Evolutionary conservation across 2,797 vertebrate species (phyloP), one percentile per base, ranked within the genome.

Genomic region (Lateolabrax maculatus): DNA sequence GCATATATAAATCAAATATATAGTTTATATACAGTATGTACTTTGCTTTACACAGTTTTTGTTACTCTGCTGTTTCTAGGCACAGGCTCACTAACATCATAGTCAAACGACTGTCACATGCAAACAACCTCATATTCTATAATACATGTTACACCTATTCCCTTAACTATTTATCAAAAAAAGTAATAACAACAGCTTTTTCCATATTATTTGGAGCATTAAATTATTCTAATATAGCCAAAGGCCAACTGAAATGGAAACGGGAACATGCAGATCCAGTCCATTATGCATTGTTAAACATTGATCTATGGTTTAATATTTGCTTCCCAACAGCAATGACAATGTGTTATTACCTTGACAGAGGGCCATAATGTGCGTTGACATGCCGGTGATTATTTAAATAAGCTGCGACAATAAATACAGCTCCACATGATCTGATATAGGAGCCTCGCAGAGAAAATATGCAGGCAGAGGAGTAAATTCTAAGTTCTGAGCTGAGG

Each of bases 291-390:
- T 94, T 92, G 92, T 95, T 94, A 94, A 95, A 95, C 86, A 83
- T 90, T 96, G 95, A 95, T 95, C 90, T 93, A 94, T 96, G 93
- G 93, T 94, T 95, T 95, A 94, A 96, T 95, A 95, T 95, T 95
- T 94, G 91, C 93, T 84, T 90, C 90, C 93, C 90, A 93, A 92
- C 87, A 94, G 89, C 89, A 84, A 83, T 89, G 90, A 91, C 90
- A 89, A 91, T 93, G 89, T 92, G 92, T 93, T 94, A 93, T 94
- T 95, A 93, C 91, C 90, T 92, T 94, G 93, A 95, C 87, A 88
- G 91, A 91, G 86, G 87, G 84, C 86, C 88, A 84, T 94, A 95
- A 95, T 91, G 86, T 93, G 79, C 83, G 74, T 70, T 87, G 92
- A 91, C 90, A 84, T 81, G 89, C 67, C 52, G 79, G 92, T 91